phyloP scores from a whole-genome alignment of 2,888 invertebrate species.

The Aproaerema taeniolella region DNA sequence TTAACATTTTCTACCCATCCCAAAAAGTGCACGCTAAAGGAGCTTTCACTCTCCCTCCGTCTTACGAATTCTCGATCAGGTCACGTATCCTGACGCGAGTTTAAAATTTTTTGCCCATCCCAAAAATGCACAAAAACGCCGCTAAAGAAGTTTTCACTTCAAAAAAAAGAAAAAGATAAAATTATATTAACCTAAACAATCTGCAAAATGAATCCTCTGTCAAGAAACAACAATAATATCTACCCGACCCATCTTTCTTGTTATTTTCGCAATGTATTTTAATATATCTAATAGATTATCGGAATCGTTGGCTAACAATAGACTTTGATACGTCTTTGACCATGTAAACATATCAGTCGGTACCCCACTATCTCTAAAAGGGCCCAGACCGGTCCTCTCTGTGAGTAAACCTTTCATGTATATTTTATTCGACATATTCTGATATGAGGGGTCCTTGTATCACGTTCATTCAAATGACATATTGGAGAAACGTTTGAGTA shows the following conservation, averaged over 20 bases:
- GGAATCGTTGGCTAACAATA: constrained; percentile 60
- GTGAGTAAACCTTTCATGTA: constrained; percentile 70
- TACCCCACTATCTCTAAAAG: constrained; percentile 49
- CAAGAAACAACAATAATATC: constrained; percentile 36
- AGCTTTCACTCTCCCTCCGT: no score
- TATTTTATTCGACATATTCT: constrained; percentile 66
- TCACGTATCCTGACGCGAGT: no score
- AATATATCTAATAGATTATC: constrained; percentile 69
- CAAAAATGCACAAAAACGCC: no score
- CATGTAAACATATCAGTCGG: constrained; percentile 55
- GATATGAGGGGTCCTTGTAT: constrained; percentile 58
- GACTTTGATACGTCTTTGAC: constrained; percentile 51
- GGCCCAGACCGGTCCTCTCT: constrained; percentile 49
- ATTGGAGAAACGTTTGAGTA: constrained; percentile 63
- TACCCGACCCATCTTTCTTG: constrained; percentile 34
- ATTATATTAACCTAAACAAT: constrained; percentile 34
- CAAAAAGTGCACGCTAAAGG: no score
- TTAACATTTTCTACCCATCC: no score
- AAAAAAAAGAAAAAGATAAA: constrained; percentile 17
- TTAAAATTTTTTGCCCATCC: no score
- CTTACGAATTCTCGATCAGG: no score
- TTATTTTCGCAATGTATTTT: constrained; percentile 43
- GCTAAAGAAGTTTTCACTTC: no score
- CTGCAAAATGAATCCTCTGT: constrained; percentile 25
- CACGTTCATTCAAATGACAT: constrained; percentile 68